Percentiles rank a stretch among this genome's conserved stretches.
Conservation (phyloP, 2,888 invertebrate species). For the Acronicta leporina region DNA sequence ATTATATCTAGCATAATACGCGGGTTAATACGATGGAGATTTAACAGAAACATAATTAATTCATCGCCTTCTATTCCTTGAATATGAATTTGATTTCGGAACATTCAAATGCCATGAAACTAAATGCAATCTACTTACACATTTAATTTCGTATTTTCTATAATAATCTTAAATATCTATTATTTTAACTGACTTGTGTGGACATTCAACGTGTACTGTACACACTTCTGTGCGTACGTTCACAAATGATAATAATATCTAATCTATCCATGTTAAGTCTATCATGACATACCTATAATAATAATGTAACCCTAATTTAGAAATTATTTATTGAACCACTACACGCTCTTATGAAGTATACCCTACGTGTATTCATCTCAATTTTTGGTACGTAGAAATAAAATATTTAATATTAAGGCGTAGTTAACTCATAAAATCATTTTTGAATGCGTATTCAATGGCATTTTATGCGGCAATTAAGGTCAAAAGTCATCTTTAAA, state of each 20-base stretch:
- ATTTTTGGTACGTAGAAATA: slow-evolving; percentile 44
- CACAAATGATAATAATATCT: neutral
- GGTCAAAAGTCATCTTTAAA: slow-evolving; percentile 6
- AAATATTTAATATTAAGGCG: slow-evolving; percentile 32
- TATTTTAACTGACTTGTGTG: neutral
- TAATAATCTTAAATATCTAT: no score
- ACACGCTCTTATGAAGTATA: slow-evolving; percentile 35
- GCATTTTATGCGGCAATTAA: slow-evolving; percentile 14
- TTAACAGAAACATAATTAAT: neutral
- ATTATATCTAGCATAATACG: slow-evolving; percentile 20
- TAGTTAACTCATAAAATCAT: slow-evolving; percentile 34
- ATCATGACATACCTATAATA: slow-evolving; percentile 15
- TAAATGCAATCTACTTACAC: neutral
- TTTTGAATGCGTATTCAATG: slow-evolving; percentile 23
- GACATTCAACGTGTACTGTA: no score
- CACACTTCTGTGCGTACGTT: no score
- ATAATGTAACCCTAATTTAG: slow-evolving; percentile 15
- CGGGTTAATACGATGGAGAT: slow-evolving; percentile 18
- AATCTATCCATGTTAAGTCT: slow-evolving; percentile 17
- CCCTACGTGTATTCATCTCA: slow-evolving; percentile 40
- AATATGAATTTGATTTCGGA: neutral
- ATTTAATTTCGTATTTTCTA: no score
- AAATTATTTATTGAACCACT: slow-evolving; percentile 36
- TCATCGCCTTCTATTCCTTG: neutral
- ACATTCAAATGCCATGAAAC: neutral